These are phyloP conservation scores for Protonemura montana DNA, from an alignment of 2,888 invertebrate species.

Conservation along the genomic window DNA sequence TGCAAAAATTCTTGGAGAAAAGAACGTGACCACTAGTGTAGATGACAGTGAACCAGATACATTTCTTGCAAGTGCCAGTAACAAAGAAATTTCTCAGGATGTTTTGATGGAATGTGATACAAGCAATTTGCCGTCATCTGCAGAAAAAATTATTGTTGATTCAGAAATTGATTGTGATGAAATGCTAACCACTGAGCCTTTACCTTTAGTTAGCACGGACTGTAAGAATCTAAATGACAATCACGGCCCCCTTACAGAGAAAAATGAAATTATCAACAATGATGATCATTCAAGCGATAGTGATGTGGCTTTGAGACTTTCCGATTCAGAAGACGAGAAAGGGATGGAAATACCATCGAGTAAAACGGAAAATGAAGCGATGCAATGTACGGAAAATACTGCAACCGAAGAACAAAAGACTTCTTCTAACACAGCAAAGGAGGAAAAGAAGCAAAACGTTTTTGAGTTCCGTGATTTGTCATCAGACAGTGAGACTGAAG, in stretches of 20 bases:
- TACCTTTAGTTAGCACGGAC: background rate
- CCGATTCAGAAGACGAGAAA: conserved; percentile 19
- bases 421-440: background rate
- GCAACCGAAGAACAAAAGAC: too few species aligned
- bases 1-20: background rate
- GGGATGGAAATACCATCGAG: background rate
- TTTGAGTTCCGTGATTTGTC: background rate
- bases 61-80: background rate
- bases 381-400: background rate
- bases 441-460: background rate
- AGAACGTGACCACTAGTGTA: background rate
- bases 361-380: background rate
- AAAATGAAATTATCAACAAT: background rate
- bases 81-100: background rate
- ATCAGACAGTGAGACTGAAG: conserved; percentile 25
- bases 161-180: background rate
- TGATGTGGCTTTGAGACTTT: background rate
- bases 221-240: background rate
- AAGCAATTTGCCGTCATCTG: background rate
- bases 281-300: background rate
- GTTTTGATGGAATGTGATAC: background rate
- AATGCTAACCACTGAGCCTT: background rate
- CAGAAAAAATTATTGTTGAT: background rate
- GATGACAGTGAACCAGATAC: background rate
- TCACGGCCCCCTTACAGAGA: background rate